A percentile compares a stretch with the other conserved stretches of the same genome.
phyloP scores from a whole-genome alignment of 2,113 vertebrate species.

The Casuarius casuarius region DNA sequence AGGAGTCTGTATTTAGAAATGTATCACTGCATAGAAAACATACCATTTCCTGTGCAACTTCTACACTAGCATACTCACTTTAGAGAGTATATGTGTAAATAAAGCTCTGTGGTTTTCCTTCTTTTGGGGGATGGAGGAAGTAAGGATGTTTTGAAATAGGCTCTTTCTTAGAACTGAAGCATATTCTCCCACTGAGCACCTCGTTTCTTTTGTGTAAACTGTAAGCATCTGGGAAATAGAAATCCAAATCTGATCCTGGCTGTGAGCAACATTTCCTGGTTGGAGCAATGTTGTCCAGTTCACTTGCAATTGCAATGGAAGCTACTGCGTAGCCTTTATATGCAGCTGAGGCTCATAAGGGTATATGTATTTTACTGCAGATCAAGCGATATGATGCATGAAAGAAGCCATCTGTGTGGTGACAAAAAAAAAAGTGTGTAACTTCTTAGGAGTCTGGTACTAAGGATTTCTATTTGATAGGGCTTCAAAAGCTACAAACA shows the following conservation, averaged over 20 bases:
- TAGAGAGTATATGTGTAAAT: background rate
- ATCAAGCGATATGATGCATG: background rate
- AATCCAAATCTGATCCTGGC: background rate
- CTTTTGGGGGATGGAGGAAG: background rate
- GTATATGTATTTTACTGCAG: background rate
- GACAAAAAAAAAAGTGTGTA: background rate
- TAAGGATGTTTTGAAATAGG: background rate
- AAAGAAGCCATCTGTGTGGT: constrained; percentile 14
- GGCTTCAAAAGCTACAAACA: constrained; percentile 61
- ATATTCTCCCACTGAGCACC: background rate
- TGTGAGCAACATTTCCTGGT: background rate
- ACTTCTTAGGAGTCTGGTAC: constrained; percentile 53
- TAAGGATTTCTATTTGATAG: constrained; percentile 71
- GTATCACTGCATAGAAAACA: background rate
- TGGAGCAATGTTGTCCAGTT: background rate
- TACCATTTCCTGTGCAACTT: background rate
- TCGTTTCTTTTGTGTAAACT: background rate
- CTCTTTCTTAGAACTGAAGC: background rate
- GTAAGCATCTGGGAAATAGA: background rate
- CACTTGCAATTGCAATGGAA: background rate
- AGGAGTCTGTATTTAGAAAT: constrained; percentile 1
- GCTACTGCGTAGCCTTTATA: fast-evolving
- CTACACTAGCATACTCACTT: background rate
- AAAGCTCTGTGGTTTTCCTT: background rate
- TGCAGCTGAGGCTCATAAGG: background rate